Evolutionary conservation across 2,113 vertebrate genomes (phyloP).

Genomic region (Illadopsis cleaveri): DNA sequence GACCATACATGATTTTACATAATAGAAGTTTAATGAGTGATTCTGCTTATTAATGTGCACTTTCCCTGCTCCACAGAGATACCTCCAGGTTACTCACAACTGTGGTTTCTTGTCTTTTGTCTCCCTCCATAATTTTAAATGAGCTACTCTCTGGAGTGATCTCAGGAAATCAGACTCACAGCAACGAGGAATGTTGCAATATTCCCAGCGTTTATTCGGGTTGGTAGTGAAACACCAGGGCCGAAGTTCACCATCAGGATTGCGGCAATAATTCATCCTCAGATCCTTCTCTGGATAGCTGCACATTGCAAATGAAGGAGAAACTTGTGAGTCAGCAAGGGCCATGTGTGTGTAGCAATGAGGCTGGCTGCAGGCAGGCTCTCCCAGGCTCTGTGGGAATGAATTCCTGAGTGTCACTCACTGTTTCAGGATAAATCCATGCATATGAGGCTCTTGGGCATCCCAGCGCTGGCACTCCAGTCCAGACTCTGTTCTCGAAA

Average conservation of each 20-base stretch:
- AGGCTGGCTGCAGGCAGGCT: background rate
- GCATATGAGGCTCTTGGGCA: constrained; percentile 85
- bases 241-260: constrained; percentile 88
- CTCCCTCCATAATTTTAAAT: background rate
- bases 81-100: background rate
- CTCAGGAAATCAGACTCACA: constrained; percentile 72
- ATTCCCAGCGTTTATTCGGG: constrained; percentile 86
- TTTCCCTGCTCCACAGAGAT: background rate
- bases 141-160: background rate
- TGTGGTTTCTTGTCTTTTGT: background rate
- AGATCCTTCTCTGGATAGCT: constrained; percentile 91
- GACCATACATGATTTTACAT: background rate
- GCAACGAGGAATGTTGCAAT: constrained; percentile 86
- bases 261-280: constrained; percentile 91
- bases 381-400: background rate
- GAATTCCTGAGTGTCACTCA: constrained; percentile 55
- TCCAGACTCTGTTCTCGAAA: constrained; percentile 79
- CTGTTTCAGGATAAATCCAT: constrained; percentile 84
- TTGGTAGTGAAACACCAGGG: constrained; percentile 93
- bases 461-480: constrained; percentile 81
- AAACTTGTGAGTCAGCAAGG: background rate
- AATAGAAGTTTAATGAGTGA: background rate
- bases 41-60: background rate
- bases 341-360: background rate
- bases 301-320: background rate